phyloP scores from a whole-genome alignment of 2,888 invertebrate species.

The Hypolimnas misippus region DNA sequence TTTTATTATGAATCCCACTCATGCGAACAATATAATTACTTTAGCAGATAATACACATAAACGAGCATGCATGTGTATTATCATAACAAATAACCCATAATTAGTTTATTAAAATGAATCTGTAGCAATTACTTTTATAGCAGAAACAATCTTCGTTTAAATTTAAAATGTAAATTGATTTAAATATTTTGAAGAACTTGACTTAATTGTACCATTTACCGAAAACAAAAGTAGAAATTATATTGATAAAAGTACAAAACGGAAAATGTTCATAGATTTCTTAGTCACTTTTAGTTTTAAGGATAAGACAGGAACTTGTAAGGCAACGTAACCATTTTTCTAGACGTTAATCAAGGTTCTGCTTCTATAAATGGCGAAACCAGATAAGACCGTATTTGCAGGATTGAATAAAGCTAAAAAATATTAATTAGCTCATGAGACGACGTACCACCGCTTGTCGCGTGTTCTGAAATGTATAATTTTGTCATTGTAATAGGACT shows the following conservation, averaged over 20 bases:
- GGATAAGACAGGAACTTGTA: neutral
- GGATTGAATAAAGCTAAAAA: neutral
- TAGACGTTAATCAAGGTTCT: slow-evolving; percentile 4
- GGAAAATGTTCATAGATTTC: neutral
- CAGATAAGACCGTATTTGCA: neutral
- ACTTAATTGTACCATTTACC: neutral
- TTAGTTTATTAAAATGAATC: slow-evolving; percentile 1
- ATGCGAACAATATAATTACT: slow-evolving; percentile 17
- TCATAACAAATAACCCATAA: neutral
- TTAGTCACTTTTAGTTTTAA: neutral
- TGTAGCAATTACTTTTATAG: neutral
- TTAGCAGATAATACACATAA: slow-evolving; percentile 15
- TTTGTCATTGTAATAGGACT: neutral
- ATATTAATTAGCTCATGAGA: slow-evolving; percentile 9
- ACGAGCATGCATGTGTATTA: slow-evolving; percentile 13
- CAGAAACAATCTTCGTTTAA: neutral
- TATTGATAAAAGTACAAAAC: neutral
- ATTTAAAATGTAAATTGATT: neutral
- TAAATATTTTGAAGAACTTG: neutral
- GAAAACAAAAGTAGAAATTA: neutral
- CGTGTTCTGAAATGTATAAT: neutral
- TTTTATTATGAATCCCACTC: slow-evolving; percentile 15
- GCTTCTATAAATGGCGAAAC: slow-evolving; percentile 3
- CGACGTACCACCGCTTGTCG: neutral
- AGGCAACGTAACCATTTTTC: neutral